These are phyloP conservation scores for Parelbella ahira DNA, from an alignment of 2,888 invertebrate species.

Conservation along the genomic window DNA sequence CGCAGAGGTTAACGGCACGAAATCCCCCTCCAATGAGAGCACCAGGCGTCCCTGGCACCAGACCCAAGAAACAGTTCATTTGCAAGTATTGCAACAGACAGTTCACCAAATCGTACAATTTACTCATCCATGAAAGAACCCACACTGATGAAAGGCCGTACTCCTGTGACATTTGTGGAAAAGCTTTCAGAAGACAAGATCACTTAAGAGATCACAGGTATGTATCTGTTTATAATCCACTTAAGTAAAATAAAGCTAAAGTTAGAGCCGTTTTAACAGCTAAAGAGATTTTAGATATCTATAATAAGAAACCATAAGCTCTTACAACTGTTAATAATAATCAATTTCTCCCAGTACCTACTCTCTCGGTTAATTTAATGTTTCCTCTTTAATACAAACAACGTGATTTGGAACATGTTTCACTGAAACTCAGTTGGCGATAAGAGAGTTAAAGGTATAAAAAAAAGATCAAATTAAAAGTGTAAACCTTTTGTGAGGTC, in stretches of 20 bases:
- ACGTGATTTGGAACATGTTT: constrained; percentile 67
- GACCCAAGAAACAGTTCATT: constrained; percentile 93
- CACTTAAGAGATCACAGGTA: constrained; percentile 94
- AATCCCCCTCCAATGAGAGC: constrained; percentile 79
- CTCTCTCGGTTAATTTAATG: constrained; percentile 62
- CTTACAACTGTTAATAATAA: too few relatives aligned
- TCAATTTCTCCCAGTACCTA: too few relatives aligned
- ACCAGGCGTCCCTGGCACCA: constrained; percentile 77
- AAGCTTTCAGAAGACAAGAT: constrained; percentile 97
- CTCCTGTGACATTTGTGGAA: constrained; percentile 97
- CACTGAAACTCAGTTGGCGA: constrained; percentile 66
- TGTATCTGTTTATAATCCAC: too few relatives aligned
- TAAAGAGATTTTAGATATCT: too few relatives aligned
- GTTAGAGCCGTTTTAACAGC: too few relatives aligned
- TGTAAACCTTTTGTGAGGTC: constrained; percentile 79
- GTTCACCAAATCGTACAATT: constrained; percentile 98
- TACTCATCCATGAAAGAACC: constrained; percentile 97
- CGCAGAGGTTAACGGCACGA: constrained; percentile 73
- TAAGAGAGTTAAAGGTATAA: constrained; percentile 56
- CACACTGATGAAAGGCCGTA: constrained; percentile 98
- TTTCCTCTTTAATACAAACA: constrained; percentile 59
- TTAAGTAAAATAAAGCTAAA: too few relatives aligned
- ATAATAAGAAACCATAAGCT: too few relatives aligned
- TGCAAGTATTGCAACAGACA: constrained; percentile 98
- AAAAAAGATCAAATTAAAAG: constrained; percentile 64